Evolutionary conservation across 2,113 vertebrate species (phyloP).

Genomic region (Siniperca chuatsi): DNA sequence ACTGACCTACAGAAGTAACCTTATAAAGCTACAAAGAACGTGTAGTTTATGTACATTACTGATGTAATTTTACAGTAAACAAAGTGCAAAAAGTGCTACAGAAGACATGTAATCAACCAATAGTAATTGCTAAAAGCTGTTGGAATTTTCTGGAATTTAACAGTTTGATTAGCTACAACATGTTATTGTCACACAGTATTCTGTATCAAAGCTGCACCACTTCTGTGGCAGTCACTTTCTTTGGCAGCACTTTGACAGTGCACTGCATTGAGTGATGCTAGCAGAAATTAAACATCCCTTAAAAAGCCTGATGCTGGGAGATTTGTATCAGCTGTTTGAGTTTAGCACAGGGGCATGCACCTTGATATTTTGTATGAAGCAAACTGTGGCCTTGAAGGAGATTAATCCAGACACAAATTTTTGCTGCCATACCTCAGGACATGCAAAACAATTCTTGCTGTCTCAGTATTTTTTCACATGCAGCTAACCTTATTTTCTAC

Average conservation of each 20-base stretch:
- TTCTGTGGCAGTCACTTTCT: too few relatives aligned
- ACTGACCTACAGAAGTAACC: conserved; percentile 2
- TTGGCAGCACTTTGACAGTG: not conserved
- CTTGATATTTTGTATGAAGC: not conserved
- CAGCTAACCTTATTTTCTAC: conserved; percentile 42
- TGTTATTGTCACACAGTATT: conserved; percentile 10
- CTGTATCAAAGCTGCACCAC: conserved; percentile 1
- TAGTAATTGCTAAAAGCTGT: not conserved
- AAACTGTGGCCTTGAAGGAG: not conserved
- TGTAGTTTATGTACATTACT: not conserved
- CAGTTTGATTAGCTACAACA: not conserved
- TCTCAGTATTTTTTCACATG: conserved; percentile 45
- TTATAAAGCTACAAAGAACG: not conserved
- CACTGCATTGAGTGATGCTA: conserved; percentile 2
- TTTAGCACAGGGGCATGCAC: not conserved
- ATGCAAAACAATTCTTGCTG: conserved; percentile 24
- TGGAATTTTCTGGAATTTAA: too few relatives aligned
- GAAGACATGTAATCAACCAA: not conserved
- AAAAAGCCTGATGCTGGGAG: not conserved
- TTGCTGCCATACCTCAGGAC: not conserved
- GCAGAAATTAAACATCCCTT: conserved; percentile 29
- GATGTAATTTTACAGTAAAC: not conserved
- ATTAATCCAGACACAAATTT: conserved; percentile 16
- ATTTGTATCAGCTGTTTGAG: conserved; percentile 39
- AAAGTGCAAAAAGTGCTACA: not conserved